Evolutionary conservation across 1,140 invertebrate species (phyloP), one percentile per base, ranked within the genome.

Genomic region (Drosophila rhopaloa): DNA sequence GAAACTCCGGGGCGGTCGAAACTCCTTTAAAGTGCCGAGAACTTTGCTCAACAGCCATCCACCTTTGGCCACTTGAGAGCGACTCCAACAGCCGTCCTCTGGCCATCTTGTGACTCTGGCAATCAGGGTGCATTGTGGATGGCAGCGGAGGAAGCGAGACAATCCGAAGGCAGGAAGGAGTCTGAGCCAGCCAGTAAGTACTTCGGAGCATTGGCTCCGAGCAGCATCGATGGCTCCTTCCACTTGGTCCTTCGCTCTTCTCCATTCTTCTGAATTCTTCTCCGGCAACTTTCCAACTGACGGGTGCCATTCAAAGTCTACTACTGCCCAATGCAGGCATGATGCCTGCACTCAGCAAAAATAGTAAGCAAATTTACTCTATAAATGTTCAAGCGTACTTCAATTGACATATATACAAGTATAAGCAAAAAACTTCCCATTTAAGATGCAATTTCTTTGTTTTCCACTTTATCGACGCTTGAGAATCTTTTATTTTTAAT

Each of bases 51-150:
- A 47, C 32, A 68, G 65, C 44, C 67, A 65, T 66, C 16, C 37
- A 65, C 60, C 61, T 67, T 67, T 41, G 61, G 44, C 61, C 61
- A 67, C 27, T 67, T 29, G 65, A 46, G 35, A 16, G 61, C 38
- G 61, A 27, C 46, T 62, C 24, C 14, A 41, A 35, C 40, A 40
- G 44, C 14, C 37, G 44, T 57, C 35, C 62, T 32, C 35, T 19
- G 43, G 51, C 29, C 61, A 44, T 54, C 70, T 73, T 61, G 56
- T 41, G 47, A 57, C 54, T 59, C 61, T 63, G 71, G 80, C 83
- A 86, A 86, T 86, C 82, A 86, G 66, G 62, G 71, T 56, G 55
- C 78, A 86, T 86, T 88, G 82, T 88, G 71, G 19, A 51, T 58
- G 63, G 16, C 46, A 46, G 48, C 67, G 43, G 62, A 11, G 24